phyloP scores from a whole-genome alignment of 1,140 invertebrate genomes.

The Paraescarpia echinospica region DNA sequence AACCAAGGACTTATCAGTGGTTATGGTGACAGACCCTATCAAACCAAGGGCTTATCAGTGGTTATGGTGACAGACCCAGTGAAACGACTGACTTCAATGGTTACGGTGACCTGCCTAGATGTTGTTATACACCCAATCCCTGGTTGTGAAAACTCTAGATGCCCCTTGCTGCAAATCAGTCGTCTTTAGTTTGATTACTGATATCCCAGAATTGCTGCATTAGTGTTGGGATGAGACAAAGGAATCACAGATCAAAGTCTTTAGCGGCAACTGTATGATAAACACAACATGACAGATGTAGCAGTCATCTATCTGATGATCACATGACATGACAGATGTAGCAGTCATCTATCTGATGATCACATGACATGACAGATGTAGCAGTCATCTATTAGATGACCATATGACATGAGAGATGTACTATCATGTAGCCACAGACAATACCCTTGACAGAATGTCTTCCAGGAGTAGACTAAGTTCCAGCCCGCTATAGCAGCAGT shows the following conservation, averaged over 20 bases:
- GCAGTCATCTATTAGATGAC: too few species aligned
- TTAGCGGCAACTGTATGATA: too few species aligned
- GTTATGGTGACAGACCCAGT: too few species aligned
- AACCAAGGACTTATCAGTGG: background rate
- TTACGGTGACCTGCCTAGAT: too few species aligned
- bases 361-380: background rate
- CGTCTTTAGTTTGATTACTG: background rate
- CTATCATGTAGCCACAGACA: background rate
- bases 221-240: background rate
- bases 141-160: too few species aligned
- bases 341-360: background rate
- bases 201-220: background rate
- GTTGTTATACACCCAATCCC: too few species aligned
- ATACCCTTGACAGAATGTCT: background rate
- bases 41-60: too few species aligned
- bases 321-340: background rate
- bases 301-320: background rate
- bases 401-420: too few species aligned
- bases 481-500: background rate
- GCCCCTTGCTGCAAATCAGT: background rate
- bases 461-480: background rate
- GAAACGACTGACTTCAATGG: too few species aligned
- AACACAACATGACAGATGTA: too few species aligned
- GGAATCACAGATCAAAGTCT: background rate
- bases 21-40: background rate